Conservation (phyloP, 2,113 vertebrate genomes). For the Ptilonorhynchus violaceus region DNA sequence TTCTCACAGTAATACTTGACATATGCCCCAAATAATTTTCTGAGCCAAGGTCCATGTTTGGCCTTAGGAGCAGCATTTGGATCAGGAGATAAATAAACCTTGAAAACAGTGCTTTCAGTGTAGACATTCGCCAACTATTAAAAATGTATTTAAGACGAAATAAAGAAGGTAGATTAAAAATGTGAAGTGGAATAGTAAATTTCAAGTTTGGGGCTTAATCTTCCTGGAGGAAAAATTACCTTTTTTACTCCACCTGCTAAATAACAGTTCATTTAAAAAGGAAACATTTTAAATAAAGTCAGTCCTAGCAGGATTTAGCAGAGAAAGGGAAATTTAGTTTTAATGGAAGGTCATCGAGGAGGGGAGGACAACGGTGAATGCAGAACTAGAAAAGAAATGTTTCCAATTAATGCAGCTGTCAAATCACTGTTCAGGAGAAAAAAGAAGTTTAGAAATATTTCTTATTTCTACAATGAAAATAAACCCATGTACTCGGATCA, state of each 20-base stretch:
- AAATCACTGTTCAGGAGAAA: not conserved
- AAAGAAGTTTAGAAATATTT: not conserved
- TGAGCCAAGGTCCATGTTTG: not conserved
- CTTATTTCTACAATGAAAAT: not conserved
- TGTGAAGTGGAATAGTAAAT: not conserved
- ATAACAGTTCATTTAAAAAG: not conserved
- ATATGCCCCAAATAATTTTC: not conserved
- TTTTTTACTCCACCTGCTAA: not conserved
- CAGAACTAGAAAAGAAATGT: not conserved
- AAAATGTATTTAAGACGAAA: not conserved
- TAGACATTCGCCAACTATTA: not conserved
- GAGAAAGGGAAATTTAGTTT: not conserved
- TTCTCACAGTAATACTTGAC: not conserved
- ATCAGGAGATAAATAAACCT: not conserved
- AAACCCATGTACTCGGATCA: not conserved
- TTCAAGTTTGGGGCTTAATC: not conserved
- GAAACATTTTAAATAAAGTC: not conserved
- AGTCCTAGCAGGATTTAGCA: not conserved
- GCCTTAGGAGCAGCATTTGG: not conserved
- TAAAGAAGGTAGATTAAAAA: not conserved
- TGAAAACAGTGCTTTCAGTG: not conserved
- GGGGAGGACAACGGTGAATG: not conserved
- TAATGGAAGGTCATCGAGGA: not conserved
- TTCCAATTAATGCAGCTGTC: not conserved
- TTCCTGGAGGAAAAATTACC: not conserved